Conservation (phyloP, 1,140 invertebrate species). For the Drosophila navojoa region DNA sequence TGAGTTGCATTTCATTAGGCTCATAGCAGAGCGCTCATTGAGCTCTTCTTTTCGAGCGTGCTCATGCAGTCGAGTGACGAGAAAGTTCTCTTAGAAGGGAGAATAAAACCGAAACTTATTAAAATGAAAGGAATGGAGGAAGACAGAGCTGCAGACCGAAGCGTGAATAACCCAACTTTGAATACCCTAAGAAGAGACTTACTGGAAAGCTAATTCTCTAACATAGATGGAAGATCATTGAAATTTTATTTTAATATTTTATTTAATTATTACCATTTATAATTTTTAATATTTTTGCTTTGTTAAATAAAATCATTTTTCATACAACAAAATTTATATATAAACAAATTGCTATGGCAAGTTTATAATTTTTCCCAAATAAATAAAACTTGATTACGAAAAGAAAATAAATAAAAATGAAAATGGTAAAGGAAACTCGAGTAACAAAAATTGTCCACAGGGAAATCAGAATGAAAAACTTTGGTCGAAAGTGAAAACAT, state of each 20-base stretch:
- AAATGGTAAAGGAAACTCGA: neutral
- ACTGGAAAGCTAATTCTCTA: too few relatives aligned
- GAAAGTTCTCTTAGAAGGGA: too few relatives aligned
- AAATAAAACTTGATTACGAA: neutral
- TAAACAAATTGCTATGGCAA: neutral
- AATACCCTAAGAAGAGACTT: too few relatives aligned
- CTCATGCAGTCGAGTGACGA: too few relatives aligned
- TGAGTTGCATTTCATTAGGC: slow-evolving; percentile 16
- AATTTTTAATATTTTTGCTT: neutral
- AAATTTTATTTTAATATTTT: too few relatives aligned
- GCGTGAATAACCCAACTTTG: too few relatives aligned
- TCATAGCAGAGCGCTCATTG: neutral
- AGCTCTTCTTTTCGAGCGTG: neutral
- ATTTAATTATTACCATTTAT: neutral
- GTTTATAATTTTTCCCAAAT: neutral
- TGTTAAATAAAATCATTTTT: neutral
- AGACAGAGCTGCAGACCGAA: too few relatives aligned
- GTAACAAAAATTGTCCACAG: neutral
- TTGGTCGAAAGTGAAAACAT: neutral
- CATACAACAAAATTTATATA: too few relatives aligned
- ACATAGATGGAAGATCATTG: too few relatives aligned
- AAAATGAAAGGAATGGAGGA: neutral
- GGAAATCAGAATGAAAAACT: slow-evolving; percentile 4
- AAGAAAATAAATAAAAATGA: neutral
- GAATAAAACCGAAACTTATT: neutral